phyloP scores from a whole-genome alignment of 2,113 vertebrate genomes.

The Chunga burmeisteri region DNA sequence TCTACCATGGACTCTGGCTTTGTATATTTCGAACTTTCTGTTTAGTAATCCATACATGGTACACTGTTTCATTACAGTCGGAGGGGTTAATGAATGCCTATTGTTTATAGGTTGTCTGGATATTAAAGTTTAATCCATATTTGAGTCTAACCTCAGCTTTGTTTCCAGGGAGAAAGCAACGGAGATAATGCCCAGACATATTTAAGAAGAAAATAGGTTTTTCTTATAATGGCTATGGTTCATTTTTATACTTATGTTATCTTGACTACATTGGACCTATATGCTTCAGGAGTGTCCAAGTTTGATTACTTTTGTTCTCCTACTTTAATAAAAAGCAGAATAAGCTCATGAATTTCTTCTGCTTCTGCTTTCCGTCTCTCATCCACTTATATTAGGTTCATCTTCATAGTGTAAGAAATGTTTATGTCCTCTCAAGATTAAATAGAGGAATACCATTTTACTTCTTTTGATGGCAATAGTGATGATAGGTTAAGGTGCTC shows the following conservation, averaged over 20 bases:
- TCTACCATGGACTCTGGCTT: not conserved
- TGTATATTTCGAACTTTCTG: not conserved
- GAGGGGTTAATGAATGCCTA: not conserved
- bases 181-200: not conserved
- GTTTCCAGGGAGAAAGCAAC: not conserved
- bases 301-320: not conserved
- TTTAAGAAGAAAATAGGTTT: not conserved
- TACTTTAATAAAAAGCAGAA: constrained; percentile 7
- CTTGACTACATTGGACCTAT: not conserved
- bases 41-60: not conserved
- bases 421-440: not conserved
- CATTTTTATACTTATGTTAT: not conserved
- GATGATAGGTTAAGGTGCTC: not conserved
- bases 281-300: not conserved
- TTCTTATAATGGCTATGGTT: not conserved
- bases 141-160: not conserved
- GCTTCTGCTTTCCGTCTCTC: not conserved
- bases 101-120: not conserved
- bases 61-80: not conserved
- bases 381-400: not conserved
- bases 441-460: not conserved
- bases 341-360: not conserved
- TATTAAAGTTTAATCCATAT: constrained; percentile 23
- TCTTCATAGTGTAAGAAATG: not conserved
- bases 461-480: not conserved